phyloP scores from a whole-genome alignment of 1,140 invertebrate genomes.

The Drosophila kepulauana region DNA sequence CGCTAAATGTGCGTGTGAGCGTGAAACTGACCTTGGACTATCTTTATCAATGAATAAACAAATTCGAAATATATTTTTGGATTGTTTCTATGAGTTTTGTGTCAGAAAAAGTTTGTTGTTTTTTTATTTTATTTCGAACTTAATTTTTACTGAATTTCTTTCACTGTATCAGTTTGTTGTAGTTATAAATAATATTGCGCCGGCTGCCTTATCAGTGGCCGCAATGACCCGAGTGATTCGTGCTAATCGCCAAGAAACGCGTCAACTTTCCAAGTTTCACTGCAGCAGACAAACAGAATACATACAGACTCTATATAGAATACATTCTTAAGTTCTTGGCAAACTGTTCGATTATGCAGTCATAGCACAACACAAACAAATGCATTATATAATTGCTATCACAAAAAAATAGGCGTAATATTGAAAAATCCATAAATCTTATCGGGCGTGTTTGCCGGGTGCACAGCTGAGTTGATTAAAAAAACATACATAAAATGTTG shows the following conservation, averaged over 20 bases:
- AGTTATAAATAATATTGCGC: constrained; percentile 21
- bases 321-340: constrained; percentile 16
- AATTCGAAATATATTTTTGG: background rate
- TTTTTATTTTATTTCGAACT: background rate
- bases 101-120: background rate
- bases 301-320: background rate
- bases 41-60: constrained; percentile 10
- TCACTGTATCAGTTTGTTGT: constrained; percentile 10
- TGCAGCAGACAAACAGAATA: constrained; percentile 36
- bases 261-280: constrained; percentile 52
- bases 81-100: background rate
- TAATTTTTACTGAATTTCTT: background rate
- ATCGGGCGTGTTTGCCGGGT: constrained; percentile 49
- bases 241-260: constrained; percentile 63
- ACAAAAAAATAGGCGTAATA: constrained; percentile 15
- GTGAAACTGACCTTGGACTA: constrained; percentile 5
- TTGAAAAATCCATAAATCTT: constrained; percentile 64
- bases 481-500: constrained; percentile 6
- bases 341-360: constrained; percentile 44
- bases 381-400: constrained; percentile 60
- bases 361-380: constrained; percentile 22
- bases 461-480: constrained; percentile 46
- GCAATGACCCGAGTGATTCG: constrained; percentile 52
- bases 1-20: background rate
- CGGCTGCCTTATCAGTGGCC: constrained; percentile 39